phyloP scores from a whole-genome alignment of 2,888 invertebrate species.

The Cantharis rustica region DNA sequence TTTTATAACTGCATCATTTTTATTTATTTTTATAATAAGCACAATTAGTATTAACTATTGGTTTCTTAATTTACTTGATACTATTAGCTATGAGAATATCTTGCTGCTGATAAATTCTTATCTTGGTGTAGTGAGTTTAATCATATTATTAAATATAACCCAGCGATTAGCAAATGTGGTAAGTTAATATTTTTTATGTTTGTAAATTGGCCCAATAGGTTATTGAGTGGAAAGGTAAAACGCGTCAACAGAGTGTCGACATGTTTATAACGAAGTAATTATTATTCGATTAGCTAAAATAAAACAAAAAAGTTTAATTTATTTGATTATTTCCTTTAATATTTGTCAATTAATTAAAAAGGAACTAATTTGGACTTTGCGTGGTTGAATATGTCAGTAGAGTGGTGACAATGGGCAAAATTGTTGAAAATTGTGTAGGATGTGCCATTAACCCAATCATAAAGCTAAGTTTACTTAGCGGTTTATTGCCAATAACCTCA shows the following conservation, averaged over 20 bases:
- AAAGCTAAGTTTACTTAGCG: neutral
- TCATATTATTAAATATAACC: neutral
- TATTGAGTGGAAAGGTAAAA: no score
- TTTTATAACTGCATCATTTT: neutral
- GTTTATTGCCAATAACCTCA: neutral
- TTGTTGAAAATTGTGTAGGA: neutral
- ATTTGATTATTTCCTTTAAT: no score
- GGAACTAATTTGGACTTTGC: no score
- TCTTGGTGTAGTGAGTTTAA: neutral
- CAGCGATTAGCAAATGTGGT: neutral
- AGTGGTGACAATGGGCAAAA: neutral
- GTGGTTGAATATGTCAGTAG: neutral
- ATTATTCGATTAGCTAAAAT: no score
- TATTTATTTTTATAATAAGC: neutral
- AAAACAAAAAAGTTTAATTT: no score
- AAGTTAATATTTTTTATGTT: neutral
- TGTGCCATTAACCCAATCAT: neutral
- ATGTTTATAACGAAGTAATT: no score
- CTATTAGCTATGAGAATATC: neutral
- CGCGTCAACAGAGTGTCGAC: no score
- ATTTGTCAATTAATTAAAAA: no score
- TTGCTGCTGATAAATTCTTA: neutral
- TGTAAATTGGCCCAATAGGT: no score
- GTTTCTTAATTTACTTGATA: neutral
- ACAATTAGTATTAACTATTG: neutral